These are phyloP conservation scores for Cygnus atratus DNA, from an alignment of 2,113 vertebrate species.

Conservation along the genomic window DNA sequence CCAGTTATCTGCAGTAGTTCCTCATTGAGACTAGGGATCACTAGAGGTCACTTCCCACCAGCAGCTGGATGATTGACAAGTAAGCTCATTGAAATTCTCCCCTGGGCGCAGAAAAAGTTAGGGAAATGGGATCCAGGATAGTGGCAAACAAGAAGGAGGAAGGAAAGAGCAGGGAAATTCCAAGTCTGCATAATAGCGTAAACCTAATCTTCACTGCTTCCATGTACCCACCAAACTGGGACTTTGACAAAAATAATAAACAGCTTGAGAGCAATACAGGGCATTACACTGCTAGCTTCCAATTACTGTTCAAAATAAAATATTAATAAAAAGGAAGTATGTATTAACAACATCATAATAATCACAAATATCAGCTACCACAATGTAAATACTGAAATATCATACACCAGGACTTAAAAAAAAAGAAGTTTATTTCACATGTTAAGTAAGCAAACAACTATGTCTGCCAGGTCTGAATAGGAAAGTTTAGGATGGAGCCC, in stretches of 20 bases:
- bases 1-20: neutral
- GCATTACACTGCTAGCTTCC: neutral
- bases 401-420: neutral
- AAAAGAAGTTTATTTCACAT: neutral
- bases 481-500: neutral
- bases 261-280: neutral
- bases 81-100: neutral
- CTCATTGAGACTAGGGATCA: neutral
- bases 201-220: neutral
- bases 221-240: accelerated
- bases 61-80: neutral
- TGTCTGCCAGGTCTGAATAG: neutral
- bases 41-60: neutral
- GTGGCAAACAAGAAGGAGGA: neutral
- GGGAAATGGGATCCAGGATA: neutral
- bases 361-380: neutral
- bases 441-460: neutral
- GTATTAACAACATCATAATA: neutral
- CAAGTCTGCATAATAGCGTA: neutral
- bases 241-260: neutral
- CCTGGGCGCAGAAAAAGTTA: neutral
- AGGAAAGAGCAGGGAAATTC: neutral
- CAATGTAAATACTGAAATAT: neutral
- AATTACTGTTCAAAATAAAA: neutral
- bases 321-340: neutral